Evolutionary conservation across 1,140 invertebrate species (phyloP).

Genomic region (Hycleus cichorii): DNA sequence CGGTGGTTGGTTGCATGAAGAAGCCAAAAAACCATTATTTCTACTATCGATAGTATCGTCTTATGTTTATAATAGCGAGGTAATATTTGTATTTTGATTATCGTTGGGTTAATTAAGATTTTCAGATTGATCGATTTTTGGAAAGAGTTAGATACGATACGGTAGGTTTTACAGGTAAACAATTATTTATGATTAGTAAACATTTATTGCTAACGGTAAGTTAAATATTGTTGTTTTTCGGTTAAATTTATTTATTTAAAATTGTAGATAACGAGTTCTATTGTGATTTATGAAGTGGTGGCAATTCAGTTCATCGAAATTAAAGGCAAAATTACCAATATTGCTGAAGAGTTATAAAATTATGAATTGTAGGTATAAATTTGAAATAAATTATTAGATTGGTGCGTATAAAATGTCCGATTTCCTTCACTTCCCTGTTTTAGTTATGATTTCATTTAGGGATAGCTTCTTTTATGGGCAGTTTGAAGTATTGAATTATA

Average conservation of each 20-base stretch:
- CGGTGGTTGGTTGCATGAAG: constrained; percentile 5
- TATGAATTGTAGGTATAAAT: too few species aligned
- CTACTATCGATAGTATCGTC: neutral
- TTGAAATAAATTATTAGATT: too few species aligned
- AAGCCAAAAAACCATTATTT: neutral
- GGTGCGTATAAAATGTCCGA: too few species aligned
- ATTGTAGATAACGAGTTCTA: constrained; percentile 3
- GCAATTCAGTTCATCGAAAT: constrained; percentile 5
- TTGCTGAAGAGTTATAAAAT: too few species aligned
- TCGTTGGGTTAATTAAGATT: neutral
- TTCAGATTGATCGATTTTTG: neutral
- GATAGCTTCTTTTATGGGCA: too few species aligned
- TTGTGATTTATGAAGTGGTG: constrained; percentile 3
- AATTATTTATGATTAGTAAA: constrained; percentile 6
- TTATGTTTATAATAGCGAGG: constrained; percentile 6
- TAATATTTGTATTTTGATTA: neutral
- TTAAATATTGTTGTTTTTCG: neutral
- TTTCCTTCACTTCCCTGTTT: too few species aligned
- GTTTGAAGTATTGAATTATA: too few species aligned
- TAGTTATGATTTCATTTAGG: too few species aligned
- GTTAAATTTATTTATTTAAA: neutral
- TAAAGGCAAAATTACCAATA: neutral
- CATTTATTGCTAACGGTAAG: constrained; percentile 4
- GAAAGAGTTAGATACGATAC: neutral
- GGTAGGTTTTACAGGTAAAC: constrained; percentile 3